Evolutionary conservation across 1,140 invertebrate genomes (phyloP), one percentile per base, ranked within the genome.

Genomic region (Wasmannia auropunctata): DNA sequence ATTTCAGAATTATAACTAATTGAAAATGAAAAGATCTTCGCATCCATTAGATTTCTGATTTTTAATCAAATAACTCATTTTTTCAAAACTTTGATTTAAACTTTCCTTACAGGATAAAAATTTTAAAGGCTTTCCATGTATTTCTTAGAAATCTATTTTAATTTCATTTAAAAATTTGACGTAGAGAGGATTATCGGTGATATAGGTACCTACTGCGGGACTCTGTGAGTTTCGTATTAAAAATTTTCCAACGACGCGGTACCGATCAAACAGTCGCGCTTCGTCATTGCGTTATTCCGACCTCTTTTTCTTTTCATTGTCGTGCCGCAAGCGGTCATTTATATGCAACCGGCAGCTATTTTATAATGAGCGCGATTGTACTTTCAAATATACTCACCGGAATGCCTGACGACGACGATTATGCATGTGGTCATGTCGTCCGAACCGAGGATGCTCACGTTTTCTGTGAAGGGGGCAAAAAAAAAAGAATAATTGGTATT

Each of bases 391-490:
- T 87, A 94, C 96, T 96, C 95, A 99, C 98, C 98, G 93, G 98
- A 98, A 96, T 99, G 98, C 93, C 98, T 96, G 43, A 99, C 96
- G 74, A 99, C 96, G 63, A 98, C 97, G 92, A 98, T 98, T 92
- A 98, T 97, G 95, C 98, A 99, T 75, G 98, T 99, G 87, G 98
- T 99, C 88, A 97, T 97, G 95, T 99, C 98, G 94, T 99, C 98
- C 85, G 98, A 98, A 77, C 98, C 98, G 79, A 99, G 96, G 87
- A 99, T 98, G 93, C 95, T 97, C 56, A 98, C 97, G 93, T 98
- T 98, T 96, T 98, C 97, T 98, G 95, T 5, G 91, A 92, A 88
- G 87, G 74, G 4, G n/a, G n/a, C n/a, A n/a, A n/a, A n/a, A n/a
- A 25, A 67, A 85, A 49, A 74, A 14, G 31, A 75, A 54, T 40